These are phyloP conservation scores for Globicephala melas DNA, from an alignment of 2,113 vertebrate species.

Conservation along the genomic window DNA sequence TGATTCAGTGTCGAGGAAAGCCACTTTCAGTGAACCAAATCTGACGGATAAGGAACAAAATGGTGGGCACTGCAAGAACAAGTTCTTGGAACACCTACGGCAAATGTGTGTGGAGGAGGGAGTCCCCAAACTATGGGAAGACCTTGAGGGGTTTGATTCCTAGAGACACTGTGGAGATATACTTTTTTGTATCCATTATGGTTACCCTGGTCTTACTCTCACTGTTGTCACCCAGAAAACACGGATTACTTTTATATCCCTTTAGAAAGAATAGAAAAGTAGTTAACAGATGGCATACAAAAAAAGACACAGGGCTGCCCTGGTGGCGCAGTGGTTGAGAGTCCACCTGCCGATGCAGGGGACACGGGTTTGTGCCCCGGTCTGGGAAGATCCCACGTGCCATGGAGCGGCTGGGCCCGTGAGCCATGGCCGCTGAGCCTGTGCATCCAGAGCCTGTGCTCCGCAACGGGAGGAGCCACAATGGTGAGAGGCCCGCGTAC, in stretches of 20 bases:
- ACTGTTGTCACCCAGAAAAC: neutral
- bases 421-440: too few species aligned
- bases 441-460: too few species aligned
- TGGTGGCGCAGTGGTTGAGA: too few species aligned
- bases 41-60: neutral
- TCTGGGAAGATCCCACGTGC: too few species aligned
- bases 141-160: neutral
- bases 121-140: neutral
- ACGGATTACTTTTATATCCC: neutral
- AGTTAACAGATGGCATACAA: neutral
- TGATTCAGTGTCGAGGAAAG: neutral
- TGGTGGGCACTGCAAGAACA: neutral
- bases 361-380: too few species aligned
- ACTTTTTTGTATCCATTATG: neutral
- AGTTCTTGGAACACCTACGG: neutral
- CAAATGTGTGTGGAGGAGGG: neutral
- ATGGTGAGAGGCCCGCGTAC: rapidly evolving
- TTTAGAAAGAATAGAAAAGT: neutral
- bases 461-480: too few species aligned
- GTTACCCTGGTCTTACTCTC: neutral
- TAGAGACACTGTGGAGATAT: neutral
- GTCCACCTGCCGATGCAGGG: too few species aligned
- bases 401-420: too few species aligned
- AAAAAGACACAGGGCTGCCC: neutral
- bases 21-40: neutral